Percentiles rank a stretch among this genome's conserved stretches.
Conservation (phyloP, 2,797 vertebrate species). For the Eulemur albifrons region DNA sequence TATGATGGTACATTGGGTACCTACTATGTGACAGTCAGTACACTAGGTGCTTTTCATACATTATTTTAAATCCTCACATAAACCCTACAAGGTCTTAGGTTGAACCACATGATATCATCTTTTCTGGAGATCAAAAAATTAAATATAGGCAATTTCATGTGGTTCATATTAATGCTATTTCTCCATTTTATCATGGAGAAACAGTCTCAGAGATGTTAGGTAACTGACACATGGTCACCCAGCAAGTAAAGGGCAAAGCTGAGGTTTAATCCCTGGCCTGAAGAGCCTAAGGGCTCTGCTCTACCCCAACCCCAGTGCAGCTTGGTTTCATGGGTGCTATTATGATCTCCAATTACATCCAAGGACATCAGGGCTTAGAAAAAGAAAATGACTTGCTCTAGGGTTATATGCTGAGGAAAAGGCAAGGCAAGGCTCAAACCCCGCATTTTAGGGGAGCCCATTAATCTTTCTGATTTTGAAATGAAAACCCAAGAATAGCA, state of each 20-base stretch:
- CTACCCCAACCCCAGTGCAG: background rate
- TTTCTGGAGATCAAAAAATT: background rate
- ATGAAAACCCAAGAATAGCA: slow-evolving; percentile 22
- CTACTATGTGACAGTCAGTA: background rate
- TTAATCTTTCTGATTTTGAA: slow-evolving; percentile 4
- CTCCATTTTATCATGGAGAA: background rate
- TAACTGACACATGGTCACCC: background rate
- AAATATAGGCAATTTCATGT: background rate
- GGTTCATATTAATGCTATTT: background rate
- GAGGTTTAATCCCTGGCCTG: background rate
- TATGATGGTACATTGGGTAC: background rate
- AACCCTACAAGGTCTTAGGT: background rate
- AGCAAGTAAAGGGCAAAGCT: background rate
- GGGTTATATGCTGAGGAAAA: background rate
- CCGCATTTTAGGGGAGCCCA: background rate
- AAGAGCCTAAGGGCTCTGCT: background rate
- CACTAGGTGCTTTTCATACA: background rate
- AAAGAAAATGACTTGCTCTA: slow-evolving; percentile 13
- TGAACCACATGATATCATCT: background rate
- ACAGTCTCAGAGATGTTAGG: background rate
- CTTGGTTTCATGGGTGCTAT: background rate
- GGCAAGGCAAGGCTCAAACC: background rate
- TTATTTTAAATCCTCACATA: slow-evolving; percentile 12
- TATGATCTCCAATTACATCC: background rate
- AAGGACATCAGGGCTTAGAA: background rate